Evolutionary conservation across 2,797 vertebrate genomes (phyloP).

Genomic region (Columba guinea): DNA sequence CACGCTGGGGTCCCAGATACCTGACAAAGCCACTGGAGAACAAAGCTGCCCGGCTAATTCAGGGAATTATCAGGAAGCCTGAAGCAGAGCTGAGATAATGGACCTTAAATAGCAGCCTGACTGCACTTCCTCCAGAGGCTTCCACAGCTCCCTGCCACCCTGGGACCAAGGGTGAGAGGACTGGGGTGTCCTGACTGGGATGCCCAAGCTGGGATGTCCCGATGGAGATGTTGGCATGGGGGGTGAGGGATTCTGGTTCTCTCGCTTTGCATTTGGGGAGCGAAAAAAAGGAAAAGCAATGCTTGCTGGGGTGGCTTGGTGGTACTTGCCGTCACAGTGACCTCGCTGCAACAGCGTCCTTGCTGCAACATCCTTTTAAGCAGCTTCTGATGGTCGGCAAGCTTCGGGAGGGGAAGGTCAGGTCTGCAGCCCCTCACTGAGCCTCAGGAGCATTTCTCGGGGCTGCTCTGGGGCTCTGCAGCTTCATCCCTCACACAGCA

Average conservation of each 20-base stretch:
- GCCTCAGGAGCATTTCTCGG: neutral
- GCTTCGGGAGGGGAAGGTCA: neutral
- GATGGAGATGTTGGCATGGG: neutral
- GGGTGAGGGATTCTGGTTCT: neutral
- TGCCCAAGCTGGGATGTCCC: too few species aligned
- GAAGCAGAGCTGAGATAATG: constrained; percentile 75
- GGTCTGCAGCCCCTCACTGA: neutral
- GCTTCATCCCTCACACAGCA: neutral
- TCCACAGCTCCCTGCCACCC: neutral
- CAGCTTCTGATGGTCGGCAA: neutral
- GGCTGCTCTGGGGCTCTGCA: neutral
- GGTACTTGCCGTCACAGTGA: neutral
- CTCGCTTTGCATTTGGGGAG: neutral
- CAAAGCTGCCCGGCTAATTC: constrained; percentile 69
- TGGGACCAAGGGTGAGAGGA: too few species aligned
- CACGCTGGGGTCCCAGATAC: constrained; percentile 50
- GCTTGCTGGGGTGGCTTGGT: neutral
- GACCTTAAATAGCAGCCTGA: constrained; percentile 72
- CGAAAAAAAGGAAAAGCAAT: neutral
- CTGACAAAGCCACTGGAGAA: constrained; percentile 72
- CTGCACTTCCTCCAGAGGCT: constrained; percentile 36
- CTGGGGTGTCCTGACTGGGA: neutral
- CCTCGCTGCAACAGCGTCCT: neutral
- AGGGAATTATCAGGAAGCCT: constrained; percentile 73
- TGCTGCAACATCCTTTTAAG: neutral